phyloP scores from a whole-genome alignment of 2,888 invertebrate species.

The Drosophila anomalata region DNA sequence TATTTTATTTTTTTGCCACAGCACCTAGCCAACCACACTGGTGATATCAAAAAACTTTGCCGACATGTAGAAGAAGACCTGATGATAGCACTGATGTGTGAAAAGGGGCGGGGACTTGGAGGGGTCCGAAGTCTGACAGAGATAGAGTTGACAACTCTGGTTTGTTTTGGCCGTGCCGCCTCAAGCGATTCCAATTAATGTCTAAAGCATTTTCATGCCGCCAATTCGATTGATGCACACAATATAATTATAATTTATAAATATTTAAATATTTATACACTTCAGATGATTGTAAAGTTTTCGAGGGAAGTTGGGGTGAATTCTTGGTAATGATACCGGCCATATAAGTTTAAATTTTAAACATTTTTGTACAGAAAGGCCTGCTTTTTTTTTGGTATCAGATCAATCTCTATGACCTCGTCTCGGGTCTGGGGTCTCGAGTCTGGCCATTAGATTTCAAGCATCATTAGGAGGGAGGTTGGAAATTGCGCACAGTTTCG shows the following conservation, averaged over 20 bases:
- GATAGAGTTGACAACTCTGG: constrained; percentile 54
- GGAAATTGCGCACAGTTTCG: constrained; percentile 19
- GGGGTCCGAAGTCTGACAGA: constrained; percentile 8
- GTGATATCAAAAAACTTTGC: constrained; percentile 75
- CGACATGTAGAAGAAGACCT: constrained; percentile 57
- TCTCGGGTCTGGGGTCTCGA: not conserved
- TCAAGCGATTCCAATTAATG: constrained; percentile 58
- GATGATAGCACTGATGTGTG: constrained; percentile 45
- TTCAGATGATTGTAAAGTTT: not conserved
- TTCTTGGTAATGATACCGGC: not conserved
- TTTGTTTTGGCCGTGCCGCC: constrained; percentile 37
- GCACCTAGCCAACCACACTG: constrained; percentile 48
- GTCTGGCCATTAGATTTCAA: constrained; percentile 14
- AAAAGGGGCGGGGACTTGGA: constrained; percentile 22
- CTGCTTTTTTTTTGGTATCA: not conserved
- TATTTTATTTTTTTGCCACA: constrained; percentile 7
- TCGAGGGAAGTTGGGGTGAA: not conserved
- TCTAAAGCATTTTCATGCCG: constrained; percentile 63
- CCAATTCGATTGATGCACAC: constrained; percentile 59
- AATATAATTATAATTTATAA: constrained; percentile 40
- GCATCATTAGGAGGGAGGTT: constrained; percentile 35
- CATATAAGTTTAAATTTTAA: not conserved
- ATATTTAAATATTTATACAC: constrained; percentile 6
- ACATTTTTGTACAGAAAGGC: not conserved
- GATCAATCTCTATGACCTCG: not conserved